phyloP scores from a whole-genome alignment of 2,113 vertebrate genomes.

The Pardalotus punctatus region DNA sequence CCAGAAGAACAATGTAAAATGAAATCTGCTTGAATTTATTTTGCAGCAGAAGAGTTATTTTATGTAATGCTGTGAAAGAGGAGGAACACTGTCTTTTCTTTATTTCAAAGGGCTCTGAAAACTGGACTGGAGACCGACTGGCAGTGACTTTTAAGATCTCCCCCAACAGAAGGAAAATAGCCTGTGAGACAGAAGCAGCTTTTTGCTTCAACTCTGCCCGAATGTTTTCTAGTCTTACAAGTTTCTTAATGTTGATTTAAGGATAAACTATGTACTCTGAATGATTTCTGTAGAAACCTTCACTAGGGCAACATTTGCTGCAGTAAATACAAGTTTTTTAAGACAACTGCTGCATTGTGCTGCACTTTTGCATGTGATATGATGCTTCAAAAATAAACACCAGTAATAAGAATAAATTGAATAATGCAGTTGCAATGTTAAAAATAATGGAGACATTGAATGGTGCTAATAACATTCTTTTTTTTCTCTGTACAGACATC shows the following conservation, averaged over 20 bases:
- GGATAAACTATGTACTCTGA: not conserved
- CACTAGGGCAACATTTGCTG: not conserved
- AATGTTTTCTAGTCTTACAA: not conserved
- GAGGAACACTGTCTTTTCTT: not conserved
- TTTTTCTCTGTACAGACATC: not conserved
- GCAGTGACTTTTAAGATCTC: not conserved
- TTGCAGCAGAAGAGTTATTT: not conserved
- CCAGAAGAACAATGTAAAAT: not conserved
- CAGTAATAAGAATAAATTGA: not conserved
- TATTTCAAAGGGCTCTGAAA: not conserved
- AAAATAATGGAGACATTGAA: not conserved
- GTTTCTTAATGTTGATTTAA: not conserved
- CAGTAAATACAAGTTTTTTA: not conserved
- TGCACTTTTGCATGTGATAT: not conserved
- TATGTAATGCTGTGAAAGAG: not conserved
- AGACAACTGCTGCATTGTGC: not conserved
- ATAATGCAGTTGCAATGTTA: not conserved
- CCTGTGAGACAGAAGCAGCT: not conserved
- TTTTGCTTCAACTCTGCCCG: not conserved
- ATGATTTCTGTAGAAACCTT: not conserved
- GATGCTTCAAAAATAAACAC: not conserved
- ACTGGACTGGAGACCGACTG: not conserved
- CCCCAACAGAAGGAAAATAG: not conserved
- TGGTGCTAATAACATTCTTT: not conserved
- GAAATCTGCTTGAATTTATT: not conserved